Evolutionary conservation across 2,888 invertebrate genomes (phyloP).

Genomic region (Spialia ferax): DNA sequence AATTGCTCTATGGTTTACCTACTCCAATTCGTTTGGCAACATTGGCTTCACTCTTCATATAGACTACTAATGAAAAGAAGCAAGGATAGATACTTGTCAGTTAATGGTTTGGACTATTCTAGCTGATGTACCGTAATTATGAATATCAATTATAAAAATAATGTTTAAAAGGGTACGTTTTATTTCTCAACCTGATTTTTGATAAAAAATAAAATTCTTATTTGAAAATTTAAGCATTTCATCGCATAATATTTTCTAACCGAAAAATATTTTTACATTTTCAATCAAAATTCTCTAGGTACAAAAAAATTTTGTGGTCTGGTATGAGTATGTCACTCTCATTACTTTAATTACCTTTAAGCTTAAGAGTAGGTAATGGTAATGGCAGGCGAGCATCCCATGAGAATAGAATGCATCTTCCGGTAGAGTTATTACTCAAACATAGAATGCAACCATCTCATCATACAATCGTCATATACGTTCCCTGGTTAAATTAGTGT

Average conservation of each 20-base stretch:
- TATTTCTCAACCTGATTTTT: too few relatives aligned
- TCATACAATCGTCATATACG: neutral
- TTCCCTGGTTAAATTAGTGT: neutral
- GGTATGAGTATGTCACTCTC: neutral
- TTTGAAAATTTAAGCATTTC: too few relatives aligned
- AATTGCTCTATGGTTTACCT: neutral
- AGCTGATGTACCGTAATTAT: too few relatives aligned
- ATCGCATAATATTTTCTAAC: neutral
- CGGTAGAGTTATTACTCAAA: neutral
- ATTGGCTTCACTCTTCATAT: slow-evolving; percentile 42
- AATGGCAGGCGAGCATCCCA: neutral
- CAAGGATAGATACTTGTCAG: too few relatives aligned
- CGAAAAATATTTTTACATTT: neutral
- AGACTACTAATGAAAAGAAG: slow-evolving; percentile 1
- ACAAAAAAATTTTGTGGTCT: neutral
- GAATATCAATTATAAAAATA: too few relatives aligned
- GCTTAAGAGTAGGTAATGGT: slow-evolving; percentile 4
- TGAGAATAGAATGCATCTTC: slow-evolving; percentile 11
- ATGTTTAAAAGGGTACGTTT: too few relatives aligned
- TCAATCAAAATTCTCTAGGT: neutral
- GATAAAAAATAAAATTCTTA: too few relatives aligned
- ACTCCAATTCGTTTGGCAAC: neutral
- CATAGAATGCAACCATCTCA: neutral
- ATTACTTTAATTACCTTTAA: slow-evolving; percentile 2
- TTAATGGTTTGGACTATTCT: too few relatives aligned